Evolutionary conservation across 2,888 invertebrate genomes (phyloP), one percentile per base, ranked within the genome.

Genomic region (Timema podura): DNA sequence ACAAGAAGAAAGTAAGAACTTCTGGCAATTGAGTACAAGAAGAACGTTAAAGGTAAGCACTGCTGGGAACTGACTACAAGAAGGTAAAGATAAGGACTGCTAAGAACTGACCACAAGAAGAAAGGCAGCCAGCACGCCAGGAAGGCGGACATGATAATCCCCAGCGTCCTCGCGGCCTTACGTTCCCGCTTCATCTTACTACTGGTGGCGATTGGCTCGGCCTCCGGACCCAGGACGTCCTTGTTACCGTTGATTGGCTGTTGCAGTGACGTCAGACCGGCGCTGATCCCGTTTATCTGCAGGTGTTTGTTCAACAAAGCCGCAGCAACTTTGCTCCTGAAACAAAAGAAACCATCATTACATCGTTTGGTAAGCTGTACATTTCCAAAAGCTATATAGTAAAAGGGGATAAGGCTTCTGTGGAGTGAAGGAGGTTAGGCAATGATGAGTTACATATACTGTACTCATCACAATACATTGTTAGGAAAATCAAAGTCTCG

Each of bases 141-240:
- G 81, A 97, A 97, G 0, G 95, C 96, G 48, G 96, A 95, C 91
- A 97, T 96, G 79, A 97, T 96, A 79, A 97, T 95, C 70, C 97
- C 97, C 61, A 97, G 86, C 11, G 97, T 97, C 78, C 96, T 88
- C 3, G 96, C 96, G 0, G 96, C 96, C 79, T 94, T 94, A 72
- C 93, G 84, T 80, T 95, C 95, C 68, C 93, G 83, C 80, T 92
- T 89, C 93, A 95, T 94, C 82, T 94, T 93, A 80, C 86, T 93
- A 80, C 86, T 91, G 71, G 78, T 81, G 11, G 91, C 88, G 80
- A 91, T 89, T 45, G 89, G 91, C 77, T 90, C 89, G 71, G 87
- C 44, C 16, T 57, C 73, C 47, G 71, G 72, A 10, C 71, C 71
- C 45, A 71, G 74, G 46, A 74, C 65, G 44, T 75, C 75, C 7